Evolutionary conservation across 2,888 invertebrate genomes (phyloP).

Genomic region (Coenonympha glycerion): DNA sequence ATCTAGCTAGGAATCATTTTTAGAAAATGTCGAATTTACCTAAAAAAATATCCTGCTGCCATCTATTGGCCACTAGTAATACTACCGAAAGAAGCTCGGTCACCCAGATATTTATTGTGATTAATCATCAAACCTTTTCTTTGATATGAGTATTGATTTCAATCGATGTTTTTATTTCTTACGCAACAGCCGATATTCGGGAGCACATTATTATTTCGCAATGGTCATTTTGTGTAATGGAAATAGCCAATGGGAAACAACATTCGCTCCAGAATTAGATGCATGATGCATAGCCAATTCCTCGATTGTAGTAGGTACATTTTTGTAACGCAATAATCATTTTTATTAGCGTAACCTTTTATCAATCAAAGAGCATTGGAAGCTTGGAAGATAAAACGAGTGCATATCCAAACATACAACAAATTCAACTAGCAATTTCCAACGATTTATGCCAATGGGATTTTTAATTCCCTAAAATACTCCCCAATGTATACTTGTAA

Average conservation of each 20-base stretch:
- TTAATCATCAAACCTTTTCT: too few species aligned
- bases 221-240: conserved; percentile 29
- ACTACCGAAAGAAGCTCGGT: too few species aligned
- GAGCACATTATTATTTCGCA: conserved; percentile 28
- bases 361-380: background rate
- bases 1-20: too few species aligned
- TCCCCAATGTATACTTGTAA: too few species aligned
- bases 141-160: background rate
- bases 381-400: background rate
- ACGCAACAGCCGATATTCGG: background rate
- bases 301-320: conserved; percentile 16
- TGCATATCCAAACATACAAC: too few species aligned
- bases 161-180: background rate
- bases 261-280: conserved; percentile 35
- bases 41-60: too few species aligned
- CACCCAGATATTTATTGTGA: too few species aligned
- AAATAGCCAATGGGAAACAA: conserved; percentile 9
- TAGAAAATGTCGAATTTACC: too few species aligned
- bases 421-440: too few species aligned
- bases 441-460: too few species aligned
- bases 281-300: conserved; percentile 35
- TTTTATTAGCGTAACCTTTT: conserved; percentile 1
- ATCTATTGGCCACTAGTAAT: too few species aligned
- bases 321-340: conserved; percentile 12
- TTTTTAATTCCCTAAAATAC: too few species aligned